Conservation (phyloP, 2,888 invertebrate species). For the Protodeltote pygarga region DNA sequence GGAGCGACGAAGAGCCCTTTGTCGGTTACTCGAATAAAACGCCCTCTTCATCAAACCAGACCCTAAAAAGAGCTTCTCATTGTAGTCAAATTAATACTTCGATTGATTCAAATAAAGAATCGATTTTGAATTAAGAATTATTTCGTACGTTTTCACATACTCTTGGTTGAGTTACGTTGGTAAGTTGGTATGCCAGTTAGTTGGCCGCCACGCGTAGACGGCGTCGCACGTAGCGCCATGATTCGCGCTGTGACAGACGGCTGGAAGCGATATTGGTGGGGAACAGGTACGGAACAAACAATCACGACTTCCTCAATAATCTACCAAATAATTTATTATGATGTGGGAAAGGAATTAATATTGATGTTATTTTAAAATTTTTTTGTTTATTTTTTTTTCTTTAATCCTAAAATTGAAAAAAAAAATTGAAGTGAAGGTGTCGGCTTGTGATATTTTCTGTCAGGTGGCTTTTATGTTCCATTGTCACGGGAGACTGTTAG, state of each 20-base stretch:
- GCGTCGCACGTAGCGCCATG: constrained; percentile 77
- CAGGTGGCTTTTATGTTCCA: constrained; percentile 19
- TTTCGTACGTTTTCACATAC: constrained; percentile 54
- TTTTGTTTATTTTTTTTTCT: constrained; percentile 4
- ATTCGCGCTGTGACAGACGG: constrained; percentile 80
- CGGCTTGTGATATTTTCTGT: constrained; percentile 19
- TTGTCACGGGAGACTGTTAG: constrained; percentile 27
- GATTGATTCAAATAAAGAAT: constrained; percentile 29
- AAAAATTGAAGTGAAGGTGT: constrained; percentile 15
- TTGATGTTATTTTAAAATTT: neutral
- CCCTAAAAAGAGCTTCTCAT: constrained; percentile 44
- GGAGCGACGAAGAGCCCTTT: constrained; percentile 71
- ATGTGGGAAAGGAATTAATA: constrained; percentile 47
- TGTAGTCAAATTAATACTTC: constrained; percentile 24
- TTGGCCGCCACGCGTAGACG: constrained; percentile 75
- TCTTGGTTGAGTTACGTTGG: constrained; percentile 46
- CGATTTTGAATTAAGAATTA: constrained; percentile 50
- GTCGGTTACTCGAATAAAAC: constrained; percentile 61
- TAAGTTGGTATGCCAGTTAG: constrained; percentile 60
- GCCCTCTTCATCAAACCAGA: constrained; percentile 46
- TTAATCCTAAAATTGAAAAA: too few relatives aligned
- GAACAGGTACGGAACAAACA: constrained; percentile 82
- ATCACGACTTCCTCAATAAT: constrained; percentile 76
- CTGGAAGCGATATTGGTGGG: constrained; percentile 85
- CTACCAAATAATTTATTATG: constrained; percentile 55